These are phyloP conservation scores for Dioctria rufipes DNA, from an alignment of 2,888 invertebrate genomes.

Conservation along the genomic window DNA sequence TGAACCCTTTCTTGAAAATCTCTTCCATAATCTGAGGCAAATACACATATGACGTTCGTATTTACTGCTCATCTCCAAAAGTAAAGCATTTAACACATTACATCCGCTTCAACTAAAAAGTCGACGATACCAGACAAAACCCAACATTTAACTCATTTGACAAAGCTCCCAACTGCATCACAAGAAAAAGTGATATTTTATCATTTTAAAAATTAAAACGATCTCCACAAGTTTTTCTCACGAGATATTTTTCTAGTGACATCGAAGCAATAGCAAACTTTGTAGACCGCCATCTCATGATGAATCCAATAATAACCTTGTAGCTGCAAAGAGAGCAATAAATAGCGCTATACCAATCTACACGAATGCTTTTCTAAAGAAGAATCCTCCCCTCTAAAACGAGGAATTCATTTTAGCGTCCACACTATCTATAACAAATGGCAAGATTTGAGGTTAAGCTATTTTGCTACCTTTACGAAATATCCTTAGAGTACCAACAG, in stretches of 20 bases:
- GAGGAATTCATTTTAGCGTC: conserved; percentile 4
- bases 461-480: conserved; percentile 28
- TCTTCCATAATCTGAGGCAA: too few species aligned
- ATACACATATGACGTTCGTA: too few species aligned
- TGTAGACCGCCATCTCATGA: conserved; percentile 32
- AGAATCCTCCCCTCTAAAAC: neutral
- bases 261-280: conserved; percentile 27
- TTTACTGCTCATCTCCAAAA: too few species aligned
- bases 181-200: too few species aligned
- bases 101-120: too few species aligned
- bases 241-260: conserved; percentile 10
- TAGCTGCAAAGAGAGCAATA: conserved; percentile 25
- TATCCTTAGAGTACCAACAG: neutral
- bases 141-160: too few species aligned
- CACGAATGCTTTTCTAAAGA: conserved; percentile 6
- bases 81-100: too few species aligned
- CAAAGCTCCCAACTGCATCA: too few species aligned
- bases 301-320: conserved; percentile 48
- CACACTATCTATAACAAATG: neutral
- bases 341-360: conserved; percentile 11
- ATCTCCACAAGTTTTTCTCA: conserved; percentile 24
- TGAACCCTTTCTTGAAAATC: too few species aligned
- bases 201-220: conserved; percentile 33
- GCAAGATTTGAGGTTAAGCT: conserved; percentile 41
- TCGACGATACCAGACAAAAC: too few species aligned